A percentile compares a stretch with the other conserved stretches of the same genome.
Evolutionary conservation across 30 jellyfish, hydroid and myxozoan genomes (phyloP).

Genomic region (Aurelia aurita): DNA sequence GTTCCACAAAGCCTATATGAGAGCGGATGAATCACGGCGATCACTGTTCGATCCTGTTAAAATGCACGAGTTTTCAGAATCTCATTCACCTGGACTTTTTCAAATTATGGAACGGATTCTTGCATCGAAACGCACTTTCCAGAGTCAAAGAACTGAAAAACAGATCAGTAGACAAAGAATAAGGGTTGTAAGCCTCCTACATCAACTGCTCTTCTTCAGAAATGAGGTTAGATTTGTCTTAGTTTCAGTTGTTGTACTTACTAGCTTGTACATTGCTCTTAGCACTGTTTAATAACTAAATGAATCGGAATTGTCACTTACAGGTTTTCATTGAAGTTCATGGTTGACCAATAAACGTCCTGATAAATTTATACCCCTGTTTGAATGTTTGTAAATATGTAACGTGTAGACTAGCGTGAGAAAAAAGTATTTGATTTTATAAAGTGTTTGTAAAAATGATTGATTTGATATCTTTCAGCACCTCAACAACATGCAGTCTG

Average conservation of each 20-base stretch:
- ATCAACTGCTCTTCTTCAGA: slow-evolving; percentile 25
- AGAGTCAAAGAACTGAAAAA: slow-evolving; percentile 7
- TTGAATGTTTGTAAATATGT: too few relatives aligned
- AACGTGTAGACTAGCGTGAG: background rate
- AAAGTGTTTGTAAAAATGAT: too few relatives aligned
- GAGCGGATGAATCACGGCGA: too few relatives aligned
- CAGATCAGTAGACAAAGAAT: background rate
- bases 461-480: background rate
- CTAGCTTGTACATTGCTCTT: slow-evolving; percentile 6
- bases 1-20: too few relatives aligned
- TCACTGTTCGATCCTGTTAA: too few relatives aligned
- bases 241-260: background rate
- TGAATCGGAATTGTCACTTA: background rate
- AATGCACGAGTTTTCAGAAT: too few relatives aligned
- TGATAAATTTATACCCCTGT: too few relatives aligned
- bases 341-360: too few relatives aligned
- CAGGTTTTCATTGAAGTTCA: background rate
- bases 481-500: background rate
- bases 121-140: slow-evolving; percentile 20
- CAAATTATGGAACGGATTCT: too few relatives aligned
- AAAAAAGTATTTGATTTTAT: too few relatives aligned
- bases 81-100: too few relatives aligned
- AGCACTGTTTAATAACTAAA: background rate
- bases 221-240: background rate
- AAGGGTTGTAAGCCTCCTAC: slow-evolving; percentile 20